Evolutionary conservation across 1,140 invertebrate species (phyloP), one percentile per base, ranked within the genome.

Genomic region (Nephotettix cincticeps): DNA sequence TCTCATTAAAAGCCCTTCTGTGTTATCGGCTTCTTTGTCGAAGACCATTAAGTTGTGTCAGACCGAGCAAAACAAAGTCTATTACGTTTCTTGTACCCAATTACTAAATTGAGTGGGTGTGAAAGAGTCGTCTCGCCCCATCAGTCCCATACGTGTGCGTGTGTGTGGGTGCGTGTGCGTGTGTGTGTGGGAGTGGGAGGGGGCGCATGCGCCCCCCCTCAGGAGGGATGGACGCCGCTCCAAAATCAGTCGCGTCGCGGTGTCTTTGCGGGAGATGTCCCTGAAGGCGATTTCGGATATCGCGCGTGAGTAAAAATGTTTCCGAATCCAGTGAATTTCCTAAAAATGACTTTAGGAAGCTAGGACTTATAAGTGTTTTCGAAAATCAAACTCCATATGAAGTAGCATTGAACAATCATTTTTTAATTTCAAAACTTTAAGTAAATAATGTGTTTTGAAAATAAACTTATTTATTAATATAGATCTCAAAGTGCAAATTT

Each of bases 71-170:
- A 36, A 36, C 32, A 36, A 36, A 36, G 32, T 36, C 32, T 36
- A 36, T 36, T 28, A 61, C 13, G 21, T 11, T 28, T 61, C 56
- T 61, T 14, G 27, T 14, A n/a, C 9, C 23, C 56, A 61, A 61
- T 61, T 61, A 61, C 56, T 23, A 61, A 61, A 61, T 61, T 61
- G 56, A 61, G 56, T 61, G 56, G 56, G 56, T 61, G 56, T 61
- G 56, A 61, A 61, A 23, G 21, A 25, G 56, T 4, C 21, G 14
- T 61, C 56, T 61, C 56, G 25, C 9, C 14, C 23, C 56, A 61
- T 61, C 28, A 61, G 56, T 2, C 4, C 6, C 56, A 61, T 25
- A 61, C 23, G 56, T 61, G 56, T 61, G 25, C 25, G 56, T 25
- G 21, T 27, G 32, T 27, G 4, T 9, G 28, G 23, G 56, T 61